These are phyloP conservation scores for Tetraneura akinire DNA, from an alignment of 1,140 invertebrate genomes.

Conservation along the genomic window DNA sequence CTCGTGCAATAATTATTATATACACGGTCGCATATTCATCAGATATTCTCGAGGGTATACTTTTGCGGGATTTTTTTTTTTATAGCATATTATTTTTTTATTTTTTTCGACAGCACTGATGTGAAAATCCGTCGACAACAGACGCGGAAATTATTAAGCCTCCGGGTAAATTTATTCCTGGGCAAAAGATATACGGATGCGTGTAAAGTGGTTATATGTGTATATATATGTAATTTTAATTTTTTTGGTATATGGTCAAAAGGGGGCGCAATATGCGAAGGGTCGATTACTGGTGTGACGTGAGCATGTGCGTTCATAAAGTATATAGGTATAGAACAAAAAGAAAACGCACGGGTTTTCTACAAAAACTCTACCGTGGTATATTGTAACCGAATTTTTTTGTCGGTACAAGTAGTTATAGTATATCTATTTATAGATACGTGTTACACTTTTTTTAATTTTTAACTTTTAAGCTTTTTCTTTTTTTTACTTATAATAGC, in stretches of 20 bases:
- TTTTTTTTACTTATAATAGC: no score
- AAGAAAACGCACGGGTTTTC: background rate
- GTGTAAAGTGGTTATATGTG: background rate
- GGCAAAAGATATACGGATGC: slow-evolving; percentile 3
- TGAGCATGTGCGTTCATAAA: background rate
- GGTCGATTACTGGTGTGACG: background rate
- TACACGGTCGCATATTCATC: slow-evolving; percentile 16
- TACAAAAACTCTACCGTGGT: no score
- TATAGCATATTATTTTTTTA: background rate
- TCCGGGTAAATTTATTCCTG: slow-evolving; percentile 27
- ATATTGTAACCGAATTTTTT: no score
- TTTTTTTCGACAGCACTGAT: background rate
- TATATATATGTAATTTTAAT: no score
- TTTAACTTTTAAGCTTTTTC: no score
- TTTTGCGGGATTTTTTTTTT: slow-evolving; percentile 5
- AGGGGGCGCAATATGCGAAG: slow-evolving; percentile 8
- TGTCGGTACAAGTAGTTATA: no score
- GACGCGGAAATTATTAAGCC: slow-evolving; percentile 40
- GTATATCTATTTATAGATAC: no score
- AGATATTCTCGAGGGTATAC: slow-evolving; percentile 8
- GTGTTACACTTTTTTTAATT: no score
- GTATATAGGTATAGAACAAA: no score
- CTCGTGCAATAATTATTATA: slow-evolving; percentile 18
- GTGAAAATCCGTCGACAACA: slow-evolving; percentile 41
- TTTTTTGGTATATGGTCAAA: background rate